Base-by-base conservation (phyloP, 2,888 invertebrate genomes). In the Agrotis exclamationis region DNA sequence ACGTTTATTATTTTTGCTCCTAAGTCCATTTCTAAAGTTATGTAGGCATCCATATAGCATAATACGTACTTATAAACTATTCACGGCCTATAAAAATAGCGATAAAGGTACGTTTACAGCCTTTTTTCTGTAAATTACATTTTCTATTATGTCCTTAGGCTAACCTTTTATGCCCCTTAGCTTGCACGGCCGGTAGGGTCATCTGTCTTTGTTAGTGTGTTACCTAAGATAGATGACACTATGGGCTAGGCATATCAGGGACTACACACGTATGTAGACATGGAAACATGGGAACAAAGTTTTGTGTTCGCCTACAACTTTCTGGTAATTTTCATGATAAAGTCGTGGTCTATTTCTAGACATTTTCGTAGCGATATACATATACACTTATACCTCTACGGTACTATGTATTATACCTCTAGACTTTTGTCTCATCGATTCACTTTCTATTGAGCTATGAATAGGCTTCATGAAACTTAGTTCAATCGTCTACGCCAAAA, bases 111-210 rank as follows among this genome's bases (percentile, higher is more conserved):
- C 68, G 56, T 79, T 79, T 79, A 79, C 68, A 68, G 67, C 62
- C 79, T 56, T 76, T 79, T 79, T 79, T 79, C 63, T 79, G 79
- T 72, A 79, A 79, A 79, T 79, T 79, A 79, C 79, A 76, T 79
- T 79, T 79, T 79, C 76, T 79, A 79, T 79, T 79, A 79, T 76
- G 68, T 72, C 79, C 76, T 79, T 65, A 72, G 72, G 76, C 76
- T 79, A 79, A 79, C 72, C 72, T 79, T 79, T 79, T 76, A 79
- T 72, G 76, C 76, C 79, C 59, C 79, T 76, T 79, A 72, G 76
- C 68, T 72, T 68, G 79, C 76, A 63, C 65, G 79, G 56, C 65
- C 58, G 53, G 53, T 33, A 33, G 63, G 50, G 74, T 65, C 80
- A 82, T 82, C 82, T 51, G 59, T 82, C 82, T 82, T 77, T 64